phyloP scores from a whole-genome alignment of 2,797 vertebrate species.

The Dicrostonyx torquatus region DNA sequence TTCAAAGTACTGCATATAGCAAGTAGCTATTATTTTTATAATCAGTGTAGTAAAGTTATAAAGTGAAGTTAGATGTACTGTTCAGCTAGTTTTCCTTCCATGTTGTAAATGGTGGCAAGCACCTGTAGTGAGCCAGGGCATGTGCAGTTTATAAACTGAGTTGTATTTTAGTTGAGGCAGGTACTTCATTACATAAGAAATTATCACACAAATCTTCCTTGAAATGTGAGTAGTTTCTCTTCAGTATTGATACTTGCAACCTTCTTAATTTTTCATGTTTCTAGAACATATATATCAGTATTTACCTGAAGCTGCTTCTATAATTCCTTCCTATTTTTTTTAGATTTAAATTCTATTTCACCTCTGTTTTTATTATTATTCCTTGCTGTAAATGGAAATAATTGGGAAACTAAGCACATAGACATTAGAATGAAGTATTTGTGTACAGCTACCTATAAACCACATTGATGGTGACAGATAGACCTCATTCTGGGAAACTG shows the following conservation, averaged over 20 bases:
- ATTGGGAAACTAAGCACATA: slow-evolving; percentile 35
- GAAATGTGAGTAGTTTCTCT: slow-evolving; percentile 2
- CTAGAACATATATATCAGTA: not conserved
- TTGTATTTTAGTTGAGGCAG: slow-evolving; percentile 43
- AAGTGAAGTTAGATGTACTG: not conserved
- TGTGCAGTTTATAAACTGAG: slow-evolving; percentile 21
- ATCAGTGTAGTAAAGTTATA: not conserved
- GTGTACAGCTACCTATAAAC: not conserved
- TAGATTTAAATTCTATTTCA: slow-evolving; percentile 12
- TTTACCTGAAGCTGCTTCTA: slow-evolving; percentile 19
- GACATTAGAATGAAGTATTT: slow-evolving; percentile 35
- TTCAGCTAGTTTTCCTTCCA: not conserved
- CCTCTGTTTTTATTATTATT: not conserved
- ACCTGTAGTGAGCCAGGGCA: not conserved
- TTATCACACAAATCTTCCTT: slow-evolving; percentile 25
- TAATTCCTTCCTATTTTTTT: slow-evolving; percentile 1
- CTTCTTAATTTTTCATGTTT: slow-evolving; percentile 4
- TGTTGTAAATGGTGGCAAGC: not conserved
- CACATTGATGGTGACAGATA: not conserved
- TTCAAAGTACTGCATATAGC: not conserved
- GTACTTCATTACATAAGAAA: not conserved
- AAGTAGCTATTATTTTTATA: not conserved
- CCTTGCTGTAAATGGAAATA: slow-evolving; percentile 55
- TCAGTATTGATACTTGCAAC: not conserved
- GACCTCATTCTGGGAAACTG: not conserved